These are phyloP conservation scores for Venustaconcha ellipsiformis DNA, from an alignment of 1,140 invertebrate species.

Conservation along the genomic window DNA sequence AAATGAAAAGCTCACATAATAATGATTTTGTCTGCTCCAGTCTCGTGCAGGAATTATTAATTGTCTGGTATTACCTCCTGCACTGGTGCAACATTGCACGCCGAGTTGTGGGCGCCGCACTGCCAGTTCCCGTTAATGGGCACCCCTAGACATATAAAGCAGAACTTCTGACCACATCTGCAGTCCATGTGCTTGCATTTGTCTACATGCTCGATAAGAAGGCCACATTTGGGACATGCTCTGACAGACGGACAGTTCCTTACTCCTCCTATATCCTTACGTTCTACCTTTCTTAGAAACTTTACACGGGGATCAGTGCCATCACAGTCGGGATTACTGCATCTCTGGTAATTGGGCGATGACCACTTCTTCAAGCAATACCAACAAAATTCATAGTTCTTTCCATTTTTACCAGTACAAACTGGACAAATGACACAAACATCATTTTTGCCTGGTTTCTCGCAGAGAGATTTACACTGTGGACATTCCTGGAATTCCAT, in stretches of 20 bases:
- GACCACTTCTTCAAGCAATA: too few relatives aligned
- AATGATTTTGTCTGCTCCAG: too few relatives aligned
- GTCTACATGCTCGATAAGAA: conserved; percentile 5
- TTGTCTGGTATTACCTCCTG: background rate
- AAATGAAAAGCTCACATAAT: too few relatives aligned
- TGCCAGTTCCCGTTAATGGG: background rate
- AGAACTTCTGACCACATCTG: background rate
- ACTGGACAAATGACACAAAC: too few relatives aligned
- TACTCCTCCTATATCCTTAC: conserved; percentile 4
- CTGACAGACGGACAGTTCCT: background rate
- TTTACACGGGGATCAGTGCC: background rate
- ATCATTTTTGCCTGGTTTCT: too few relatives aligned
- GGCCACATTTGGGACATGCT: conserved; percentile 1
- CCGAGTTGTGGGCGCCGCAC: conserved; percentile 3
- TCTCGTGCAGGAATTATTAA: too few relatives aligned
- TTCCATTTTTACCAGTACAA: too few relatives aligned
- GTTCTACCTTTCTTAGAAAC: conserved; percentile 3
- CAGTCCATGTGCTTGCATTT: conserved; percentile 10
- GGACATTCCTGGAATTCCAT: too few relatives aligned
- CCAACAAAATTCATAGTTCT: too few relatives aligned
- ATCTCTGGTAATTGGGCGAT: too few relatives aligned
- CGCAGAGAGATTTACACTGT: too few relatives aligned
- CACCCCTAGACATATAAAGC: conserved; percentile 1
- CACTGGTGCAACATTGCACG: background rate
- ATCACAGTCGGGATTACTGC: background rate